A percentile compares a stretch with the other conserved stretches of the same genome.
Conservation (phyloP, 2,113 vertebrate species). For the Hippocampus mohnikei region DNA sequence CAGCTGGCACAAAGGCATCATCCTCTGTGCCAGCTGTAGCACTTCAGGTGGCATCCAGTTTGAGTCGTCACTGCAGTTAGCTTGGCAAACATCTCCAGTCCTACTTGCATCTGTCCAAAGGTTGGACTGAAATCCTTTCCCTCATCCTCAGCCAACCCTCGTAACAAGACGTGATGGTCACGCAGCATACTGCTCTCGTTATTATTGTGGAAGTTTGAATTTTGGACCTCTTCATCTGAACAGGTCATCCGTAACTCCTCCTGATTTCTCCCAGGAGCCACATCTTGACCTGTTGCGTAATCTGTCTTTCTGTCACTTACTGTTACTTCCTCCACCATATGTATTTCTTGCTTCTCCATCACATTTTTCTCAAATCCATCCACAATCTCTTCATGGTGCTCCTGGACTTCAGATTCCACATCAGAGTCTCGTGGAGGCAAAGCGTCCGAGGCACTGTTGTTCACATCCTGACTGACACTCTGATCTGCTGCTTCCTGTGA, state of each 20-base stretch:
- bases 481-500: constrained; percentile 12
- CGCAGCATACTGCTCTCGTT: constrained; percentile 57
- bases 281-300: constrained; percentile 43
- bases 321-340: constrained; percentile 29
- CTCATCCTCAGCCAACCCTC: constrained; percentile 21
- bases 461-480: constrained; percentile 17
- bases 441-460: constrained; percentile 10
- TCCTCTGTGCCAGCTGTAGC: constrained; percentile 58
- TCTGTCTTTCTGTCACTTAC: constrained; percentile 34
- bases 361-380: constrained; percentile 20
- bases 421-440: constrained; percentile 21
- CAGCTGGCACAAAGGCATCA: constrained; percentile 47
- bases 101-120: constrained; percentile 7
- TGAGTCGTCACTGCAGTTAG: constrained; percentile 23
- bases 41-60: constrained; percentile 59
- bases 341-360: constrained; percentile 25
- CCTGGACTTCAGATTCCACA: constrained; percentile 46
- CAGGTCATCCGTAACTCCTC: constrained; percentile 58
- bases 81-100: constrained; percentile 22
- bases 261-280: constrained; percentile 26
- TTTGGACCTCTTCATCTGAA: constrained; percentile 54
- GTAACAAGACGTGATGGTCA: constrained; percentile 27
- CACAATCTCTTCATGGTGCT: constrained; percentile 28
- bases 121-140: constrained; percentile 3
- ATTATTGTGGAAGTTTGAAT: constrained; percentile 78